A percentile compares a stretch with the other conserved stretches of the same genome.
phyloP scores from a whole-genome alignment of 2,888 invertebrate genomes.

The Apocheima hispidaria region DNA sequence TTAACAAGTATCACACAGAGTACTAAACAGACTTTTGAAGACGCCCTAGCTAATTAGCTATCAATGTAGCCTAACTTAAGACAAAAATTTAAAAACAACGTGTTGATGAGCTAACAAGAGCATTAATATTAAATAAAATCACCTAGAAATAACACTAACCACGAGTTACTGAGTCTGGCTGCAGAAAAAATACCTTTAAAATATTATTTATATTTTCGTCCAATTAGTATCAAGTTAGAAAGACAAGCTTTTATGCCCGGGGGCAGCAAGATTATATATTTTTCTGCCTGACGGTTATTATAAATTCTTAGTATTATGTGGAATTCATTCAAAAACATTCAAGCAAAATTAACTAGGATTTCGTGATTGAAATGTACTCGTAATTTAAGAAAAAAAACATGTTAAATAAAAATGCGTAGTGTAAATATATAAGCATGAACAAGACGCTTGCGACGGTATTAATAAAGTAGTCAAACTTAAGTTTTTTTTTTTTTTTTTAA shows the following conservation, averaged over 20 bases:
- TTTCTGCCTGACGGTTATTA: not conserved
- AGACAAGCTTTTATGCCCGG: conserved; percentile 9
- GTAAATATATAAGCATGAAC: not conserved
- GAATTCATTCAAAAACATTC: not conserved
- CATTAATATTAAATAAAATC: not conserved
- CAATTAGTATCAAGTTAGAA: conserved; percentile 23
- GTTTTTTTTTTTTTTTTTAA: no score
- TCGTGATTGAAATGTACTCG: not conserved
- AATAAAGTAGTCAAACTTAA: no score
- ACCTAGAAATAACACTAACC: not conserved
- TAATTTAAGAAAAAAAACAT: no score
- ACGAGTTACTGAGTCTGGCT: not conserved
- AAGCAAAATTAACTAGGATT: not conserved
- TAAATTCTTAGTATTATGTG: not conserved
- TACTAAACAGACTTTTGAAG: no score
- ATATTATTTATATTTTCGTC: conserved; percentile 1
- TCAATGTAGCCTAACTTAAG: no score
- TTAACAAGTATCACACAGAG: no score
- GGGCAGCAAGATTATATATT: conserved; percentile 4
- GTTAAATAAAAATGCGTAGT: no score
- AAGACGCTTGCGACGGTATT: no score
- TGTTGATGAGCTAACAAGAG: conserved; percentile 1
- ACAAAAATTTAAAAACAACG: no score
- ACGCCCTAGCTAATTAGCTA: no score
- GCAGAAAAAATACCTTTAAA: not conserved